Conservation (phyloP, 2,797 vertebrate species). For the Phrynocephalus vlangalii region DNA sequence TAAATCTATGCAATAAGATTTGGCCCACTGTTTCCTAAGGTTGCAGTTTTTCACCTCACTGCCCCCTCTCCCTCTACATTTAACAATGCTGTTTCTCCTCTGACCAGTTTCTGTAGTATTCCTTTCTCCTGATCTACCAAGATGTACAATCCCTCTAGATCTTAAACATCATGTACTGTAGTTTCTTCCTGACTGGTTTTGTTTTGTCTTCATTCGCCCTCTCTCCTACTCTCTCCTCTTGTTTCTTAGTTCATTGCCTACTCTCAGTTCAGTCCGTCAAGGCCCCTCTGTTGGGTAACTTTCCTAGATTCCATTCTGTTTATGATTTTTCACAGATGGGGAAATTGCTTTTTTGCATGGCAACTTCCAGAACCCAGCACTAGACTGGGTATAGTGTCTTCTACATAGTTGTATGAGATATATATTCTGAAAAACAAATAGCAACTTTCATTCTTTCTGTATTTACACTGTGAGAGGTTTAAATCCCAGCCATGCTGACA, state of each 20-base stretch:
- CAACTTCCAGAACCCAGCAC: not conserved
- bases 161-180: not conserved
- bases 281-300: not conserved
- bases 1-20: no score
- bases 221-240: not conserved
- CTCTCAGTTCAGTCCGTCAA: no score
- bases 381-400: no score
- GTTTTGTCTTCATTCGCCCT: not conserved
- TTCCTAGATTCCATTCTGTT: not conserved
- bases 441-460: not conserved
- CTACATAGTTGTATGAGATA: not conserved
- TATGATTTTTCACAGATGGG: no score
- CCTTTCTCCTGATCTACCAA: not conserved
- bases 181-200: not conserved
- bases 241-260: not conserved
- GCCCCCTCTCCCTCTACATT: not conserved
- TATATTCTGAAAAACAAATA: not conserved
- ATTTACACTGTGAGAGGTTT: not conserved
- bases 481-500: not conserved
- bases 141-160: not conserved
- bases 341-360: no score
- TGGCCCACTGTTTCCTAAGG: not conserved
- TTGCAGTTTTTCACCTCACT: not conserved
- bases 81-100: not conserved
- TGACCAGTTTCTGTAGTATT: not conserved